Evolutionary conservation across 1,140 invertebrate species (phyloP).

Genomic region (Bradysia coprophila): DNA sequence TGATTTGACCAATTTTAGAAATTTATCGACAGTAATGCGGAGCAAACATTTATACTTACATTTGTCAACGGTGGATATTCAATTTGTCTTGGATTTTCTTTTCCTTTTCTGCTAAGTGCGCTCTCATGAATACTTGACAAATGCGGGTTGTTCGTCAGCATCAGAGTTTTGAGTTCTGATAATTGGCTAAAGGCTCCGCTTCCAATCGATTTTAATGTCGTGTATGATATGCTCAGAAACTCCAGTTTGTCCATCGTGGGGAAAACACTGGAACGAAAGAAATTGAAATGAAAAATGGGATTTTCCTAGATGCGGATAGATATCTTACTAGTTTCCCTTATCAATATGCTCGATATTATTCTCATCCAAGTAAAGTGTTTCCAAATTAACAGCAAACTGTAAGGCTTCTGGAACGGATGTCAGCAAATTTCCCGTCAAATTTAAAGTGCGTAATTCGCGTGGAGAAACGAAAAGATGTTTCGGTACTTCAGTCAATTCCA

Average conservation of each 20-base stretch:
- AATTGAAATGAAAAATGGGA: constrained; percentile 4
- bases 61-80: constrained; percentile 37
- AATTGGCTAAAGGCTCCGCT: constrained; percentile 18
- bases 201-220: constrained; percentile 32
- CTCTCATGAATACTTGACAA: constrained; percentile 32
- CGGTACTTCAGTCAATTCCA: constrained; percentile 37
- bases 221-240: constrained; percentile 40
- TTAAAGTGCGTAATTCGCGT: constrained; percentile 36
- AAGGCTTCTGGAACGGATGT: constrained; percentile 35
- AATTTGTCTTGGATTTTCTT: constrained; percentile 22
- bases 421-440: constrained; percentile 49
- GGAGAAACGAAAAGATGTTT: constrained; percentile 53
- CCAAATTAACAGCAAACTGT: constrained; percentile 31
- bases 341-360: constrained; percentile 39
- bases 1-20: constrained; percentile 9
- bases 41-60: constrained; percentile 23
- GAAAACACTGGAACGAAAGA: constrained; percentile 31
- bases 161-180: constrained; percentile 15
- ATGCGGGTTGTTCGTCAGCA: constrained; percentile 29
- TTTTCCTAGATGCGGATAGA: neutral
- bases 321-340: neutral
- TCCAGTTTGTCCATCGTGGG: constrained; percentile 34
- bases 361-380: constrained; percentile 40
- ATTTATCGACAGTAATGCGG: no score
- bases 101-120: constrained; percentile 26